Conservation (phyloP, 2,113 vertebrate genomes). For the Abramis brama region DNA sequence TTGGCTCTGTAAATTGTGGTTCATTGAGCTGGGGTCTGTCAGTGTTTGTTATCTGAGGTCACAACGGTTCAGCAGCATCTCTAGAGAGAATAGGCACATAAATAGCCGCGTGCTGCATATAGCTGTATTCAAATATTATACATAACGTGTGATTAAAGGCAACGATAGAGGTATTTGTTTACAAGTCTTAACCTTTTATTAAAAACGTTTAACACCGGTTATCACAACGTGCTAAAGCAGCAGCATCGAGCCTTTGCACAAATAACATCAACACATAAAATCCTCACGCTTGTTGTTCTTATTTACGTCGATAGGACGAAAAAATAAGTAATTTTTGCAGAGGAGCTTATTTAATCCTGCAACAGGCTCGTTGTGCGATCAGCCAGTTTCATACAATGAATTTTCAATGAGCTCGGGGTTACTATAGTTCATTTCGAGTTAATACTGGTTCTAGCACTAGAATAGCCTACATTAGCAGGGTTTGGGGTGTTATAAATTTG, state of each 20-base stretch:
- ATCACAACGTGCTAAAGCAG: neutral
- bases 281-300: neutral
- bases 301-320: neutral
- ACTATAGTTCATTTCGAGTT: constrained; percentile 52
- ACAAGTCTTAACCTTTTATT: neutral
- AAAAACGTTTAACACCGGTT: neutral
- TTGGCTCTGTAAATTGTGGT: constrained; percentile 19
- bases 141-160: neutral
- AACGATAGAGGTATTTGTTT: neutral
- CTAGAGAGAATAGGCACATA: neutral
- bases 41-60: constrained; percentile 44
- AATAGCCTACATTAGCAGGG: neutral
- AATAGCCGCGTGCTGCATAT: constrained; percentile 8
- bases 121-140: neutral
- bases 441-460: neutral
- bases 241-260: neutral
- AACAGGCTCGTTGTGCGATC: constrained; percentile 40
- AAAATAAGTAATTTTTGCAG: neutral
- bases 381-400: constrained; percentile 43
- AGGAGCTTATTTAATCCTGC: constrained; percentile 22
- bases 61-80: constrained; percentile 52
- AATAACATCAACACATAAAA: neutral
- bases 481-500: too few species aligned
- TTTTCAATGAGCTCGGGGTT: constrained; percentile 52
- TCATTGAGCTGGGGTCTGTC: constrained; percentile 36